Base-by-base conservation (phyloP, 2,113 vertebrate species). In the Dasyurus viverrinus region DNA sequence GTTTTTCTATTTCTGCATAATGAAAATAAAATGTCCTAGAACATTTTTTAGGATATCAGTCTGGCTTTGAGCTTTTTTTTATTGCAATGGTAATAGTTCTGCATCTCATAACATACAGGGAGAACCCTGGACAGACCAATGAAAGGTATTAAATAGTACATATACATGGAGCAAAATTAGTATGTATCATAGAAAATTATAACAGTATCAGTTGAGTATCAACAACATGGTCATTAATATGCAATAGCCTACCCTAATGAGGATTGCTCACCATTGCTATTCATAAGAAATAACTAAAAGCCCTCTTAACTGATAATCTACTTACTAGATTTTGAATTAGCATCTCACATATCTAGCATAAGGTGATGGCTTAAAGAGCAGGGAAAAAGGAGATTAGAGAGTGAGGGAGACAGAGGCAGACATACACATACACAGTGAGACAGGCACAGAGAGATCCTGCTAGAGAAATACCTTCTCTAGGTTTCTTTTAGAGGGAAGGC, bases 1-100 rank as follows among this genome's bases (percentile, higher is more conserved):
- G 52, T 2, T 93, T 91, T 92, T 22, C 23, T 25, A 89, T 36
- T 55, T 93, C 46, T 90, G 30, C 0, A 89, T 48, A 89, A 5
- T 93, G 6, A 95, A 89, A 95, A 57, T 50, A 89, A 94, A 96
- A 47, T 60, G 7, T 36, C 52, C 93, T 91, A 68, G 46, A 90
- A 48, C 27, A 90, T 48, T 94, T 93, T 91, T 24, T n/a, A 54
- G 52, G 57, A 93, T 54, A 89, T 11, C 11, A 60, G 1, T 89
- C 30, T 1, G 54, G 3, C 8, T 94, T 53, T 55, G 30, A 55
- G 9, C 3, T 89, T 94, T 84, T 54, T 0, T 68, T 90, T 54
- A n/a, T 0, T 93, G 3, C 50, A 12, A 91, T 95, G 8, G 9
- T 93, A 93, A 30, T 1, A 36, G 24, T 92, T 93, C 8, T 3